phyloP scores from a whole-genome alignment of 2,113 vertebrate genomes.

The Ptyas mucosa region DNA sequence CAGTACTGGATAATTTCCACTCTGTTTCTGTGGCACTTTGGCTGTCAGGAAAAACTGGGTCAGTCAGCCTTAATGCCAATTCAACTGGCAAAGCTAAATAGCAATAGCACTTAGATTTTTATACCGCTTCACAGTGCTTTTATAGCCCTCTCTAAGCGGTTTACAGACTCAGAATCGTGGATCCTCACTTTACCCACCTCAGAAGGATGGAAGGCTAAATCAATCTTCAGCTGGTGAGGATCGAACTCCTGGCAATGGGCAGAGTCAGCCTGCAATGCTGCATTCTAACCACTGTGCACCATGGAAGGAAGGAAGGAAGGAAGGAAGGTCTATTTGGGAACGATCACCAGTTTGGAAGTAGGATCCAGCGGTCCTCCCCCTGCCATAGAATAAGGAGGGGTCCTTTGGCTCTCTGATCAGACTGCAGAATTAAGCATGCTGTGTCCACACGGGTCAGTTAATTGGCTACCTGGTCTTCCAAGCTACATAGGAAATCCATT shows the following conservation, averaged over 20 bases:
- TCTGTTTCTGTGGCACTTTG: background rate
- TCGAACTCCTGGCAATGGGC: too few species aligned
- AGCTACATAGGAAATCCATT: background rate
- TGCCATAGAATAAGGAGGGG: background rate
- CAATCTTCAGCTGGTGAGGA: too few species aligned
- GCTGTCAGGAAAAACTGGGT: background rate
- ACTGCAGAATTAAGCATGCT: background rate
- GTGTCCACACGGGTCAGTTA: background rate
- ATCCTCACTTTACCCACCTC: too few species aligned
- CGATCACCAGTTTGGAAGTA: background rate
- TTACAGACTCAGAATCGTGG: too few species aligned
- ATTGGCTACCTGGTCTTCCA: background rate
- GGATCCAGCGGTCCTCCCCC: too few species aligned
- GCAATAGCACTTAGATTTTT: too few species aligned
- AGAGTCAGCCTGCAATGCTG: too few species aligned
- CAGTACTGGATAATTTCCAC: background rate
- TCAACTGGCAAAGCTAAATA: background rate
- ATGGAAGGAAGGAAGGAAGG: too few species aligned
- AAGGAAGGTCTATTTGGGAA: background rate
- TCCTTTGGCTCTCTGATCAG: background rate
- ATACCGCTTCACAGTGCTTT: too few species aligned
- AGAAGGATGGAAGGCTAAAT: too few species aligned
- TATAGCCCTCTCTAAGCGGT: too few species aligned
- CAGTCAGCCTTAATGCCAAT: background rate
- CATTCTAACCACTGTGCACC: too few species aligned